These are phyloP conservation scores for Eulemur mongoz DNA, from an alignment of 2,797 vertebrate species.

Conservation along the genomic window DNA sequence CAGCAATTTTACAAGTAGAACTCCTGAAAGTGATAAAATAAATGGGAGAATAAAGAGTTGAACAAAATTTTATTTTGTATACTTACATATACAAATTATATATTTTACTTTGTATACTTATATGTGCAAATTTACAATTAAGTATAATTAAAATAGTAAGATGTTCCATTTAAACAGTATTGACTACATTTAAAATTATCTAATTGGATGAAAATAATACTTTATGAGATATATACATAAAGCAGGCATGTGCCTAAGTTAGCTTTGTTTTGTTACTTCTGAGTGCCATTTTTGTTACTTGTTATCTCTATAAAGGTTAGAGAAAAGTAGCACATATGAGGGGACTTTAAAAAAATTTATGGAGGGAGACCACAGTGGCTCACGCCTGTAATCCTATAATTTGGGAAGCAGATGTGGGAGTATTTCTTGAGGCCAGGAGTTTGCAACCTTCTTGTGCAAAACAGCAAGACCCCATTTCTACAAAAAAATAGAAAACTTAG, in stretches of 20 bases:
- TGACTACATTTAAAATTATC: not conserved
- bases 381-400: not conserved
- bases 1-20: not conserved
- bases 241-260: not conserved
- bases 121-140: not conserved
- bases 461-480: not conserved
- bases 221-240: not conserved
- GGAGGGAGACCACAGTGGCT: not conserved
- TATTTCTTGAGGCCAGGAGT: not conserved
- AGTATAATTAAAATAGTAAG: not conserved
- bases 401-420: not conserved
- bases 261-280: not conserved
- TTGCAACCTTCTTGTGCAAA: not conserved
- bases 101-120: not conserved
- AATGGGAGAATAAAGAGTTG: not conserved
- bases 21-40: not conserved
- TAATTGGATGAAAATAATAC: not conserved
- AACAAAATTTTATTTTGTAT: not conserved
- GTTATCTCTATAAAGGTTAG: not conserved
- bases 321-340: not conserved
- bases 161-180: not conserved
- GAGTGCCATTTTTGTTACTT: not conserved
- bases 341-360: not conserved
- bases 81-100: not conserved
- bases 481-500: not conserved